Percentiles rank a stretch among this genome's conserved stretches.
phyloP scores from a whole-genome alignment of 2,113 vertebrate species.

The Lucifuga dentata region DNA sequence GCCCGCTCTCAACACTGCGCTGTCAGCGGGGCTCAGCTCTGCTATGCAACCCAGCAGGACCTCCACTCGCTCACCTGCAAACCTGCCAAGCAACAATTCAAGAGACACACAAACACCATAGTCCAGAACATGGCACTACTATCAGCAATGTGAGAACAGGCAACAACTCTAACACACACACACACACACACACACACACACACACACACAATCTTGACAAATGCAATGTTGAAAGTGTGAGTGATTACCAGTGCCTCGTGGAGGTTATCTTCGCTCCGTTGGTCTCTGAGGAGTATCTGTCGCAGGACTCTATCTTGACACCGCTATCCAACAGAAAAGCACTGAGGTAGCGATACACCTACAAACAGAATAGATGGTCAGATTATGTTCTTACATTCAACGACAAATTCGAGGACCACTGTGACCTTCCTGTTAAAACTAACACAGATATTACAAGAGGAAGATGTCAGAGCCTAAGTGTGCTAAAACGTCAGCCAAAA shows the following conservation, averaged over 20 bases:
- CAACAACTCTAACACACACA: background rate
- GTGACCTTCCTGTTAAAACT: background rate
- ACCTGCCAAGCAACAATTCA: conserved; percentile 75
- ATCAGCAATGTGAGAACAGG: background rate
- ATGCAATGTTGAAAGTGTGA: background rate
- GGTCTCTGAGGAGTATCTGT: conserved; percentile 91
- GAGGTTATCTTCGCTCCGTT: conserved; percentile 93
- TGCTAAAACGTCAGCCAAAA: too few relatives aligned
- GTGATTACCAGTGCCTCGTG: conserved; percentile 87
- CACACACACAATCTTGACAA: background rate
- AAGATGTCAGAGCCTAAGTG: background rate
- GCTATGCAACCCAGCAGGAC: conserved; percentile 92
- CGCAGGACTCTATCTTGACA: conserved; percentile 89
- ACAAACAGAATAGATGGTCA: background rate
- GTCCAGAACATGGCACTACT: background rate
- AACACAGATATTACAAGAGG: background rate
- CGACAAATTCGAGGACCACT: background rate
- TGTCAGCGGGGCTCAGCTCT: conserved; percentile 87
- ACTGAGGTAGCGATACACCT: conserved; percentile 91
- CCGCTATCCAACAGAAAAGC: conserved; percentile 92
- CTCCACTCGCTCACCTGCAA: conserved; percentile 86
- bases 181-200: too few relatives aligned
- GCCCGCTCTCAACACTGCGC: conserved; percentile 86
- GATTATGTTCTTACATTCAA: background rate
- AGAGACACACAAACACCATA: background rate